Evolutionary conservation across 2,888 invertebrate species (phyloP), one percentile per base, ranked within the genome.

Genomic region (Lycophotia porphyrea): DNA sequence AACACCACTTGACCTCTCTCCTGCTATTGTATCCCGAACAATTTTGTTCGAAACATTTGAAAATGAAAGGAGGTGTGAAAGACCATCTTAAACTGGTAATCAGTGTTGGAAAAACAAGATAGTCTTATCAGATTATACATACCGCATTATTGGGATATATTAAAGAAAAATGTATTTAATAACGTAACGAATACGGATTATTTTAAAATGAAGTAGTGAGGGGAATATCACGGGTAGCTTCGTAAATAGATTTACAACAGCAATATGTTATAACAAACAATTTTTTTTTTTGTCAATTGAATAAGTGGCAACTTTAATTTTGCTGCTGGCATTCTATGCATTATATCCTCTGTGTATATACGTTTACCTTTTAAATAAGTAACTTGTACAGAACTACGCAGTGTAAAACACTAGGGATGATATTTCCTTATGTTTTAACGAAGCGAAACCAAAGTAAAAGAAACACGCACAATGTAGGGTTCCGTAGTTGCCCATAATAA

Each of bases 41-140:
- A 61, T 52, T 42, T 44, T 39, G 39, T 63, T 71, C 55, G 7
- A 24, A 9, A 36, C 15, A 9, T 64, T 49, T 11, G 0, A 36
- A 61, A 2, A 2, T 4, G 31, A 8, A 64, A 47, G 4, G 60
- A 49, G 52, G 9, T 2, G 44, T 21, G 66, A 27, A 18, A 80
- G 82, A 5, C 76, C 75, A n/a, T 36, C 21, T 31, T n/a, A n/a
- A n/a, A n/a, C n/a, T n/a, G n/a, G n/a, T 72, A 36, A 65, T 78
- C 69, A 66, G 66, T 75, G 36, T 89, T 71, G 27, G 60, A 64
- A 82, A 72, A 80, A 79, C 66, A 74, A 81, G 89, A 88, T 84
- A 82, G 72, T 74, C 74, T 80, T 88, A 89, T 89, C 88, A 74
- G 87, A 88, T 89, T 83, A 88, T 84, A 80, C 74, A 13, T 34